Evolutionary conservation across 2,113 vertebrate species (phyloP).

Genomic region (Mirounga angustirostris): DNA sequence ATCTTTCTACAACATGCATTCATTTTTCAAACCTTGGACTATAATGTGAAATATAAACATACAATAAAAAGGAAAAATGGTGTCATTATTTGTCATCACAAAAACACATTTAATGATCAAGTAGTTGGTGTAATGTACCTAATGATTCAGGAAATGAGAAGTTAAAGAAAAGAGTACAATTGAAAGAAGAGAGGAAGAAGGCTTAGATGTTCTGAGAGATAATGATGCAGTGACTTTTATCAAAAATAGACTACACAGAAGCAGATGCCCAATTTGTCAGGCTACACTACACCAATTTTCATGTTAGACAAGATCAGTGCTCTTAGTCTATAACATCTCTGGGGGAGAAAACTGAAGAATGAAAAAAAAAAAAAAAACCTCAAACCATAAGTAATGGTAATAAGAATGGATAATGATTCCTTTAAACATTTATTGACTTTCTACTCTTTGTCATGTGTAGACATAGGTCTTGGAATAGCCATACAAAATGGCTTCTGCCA

Average conservation of each 20-base stretch:
- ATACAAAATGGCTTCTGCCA: neutral
- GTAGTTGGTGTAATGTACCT: neutral
- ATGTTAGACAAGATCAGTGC: neutral
- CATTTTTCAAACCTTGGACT: conserved; percentile 22
- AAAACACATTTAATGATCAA: conserved; percentile 44
- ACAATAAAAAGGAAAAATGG: conserved; percentile 1
- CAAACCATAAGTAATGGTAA: neutral
- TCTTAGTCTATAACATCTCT: neutral
- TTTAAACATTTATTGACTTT: neutral
- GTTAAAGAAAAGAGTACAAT: conserved; percentile 9
- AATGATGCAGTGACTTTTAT: neutral
- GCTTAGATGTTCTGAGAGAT: conserved; percentile 6
- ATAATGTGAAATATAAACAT: conserved; percentile 39
- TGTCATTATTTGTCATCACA: conserved; percentile 15
- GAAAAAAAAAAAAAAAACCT: neutral
- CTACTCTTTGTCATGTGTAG: neutral
- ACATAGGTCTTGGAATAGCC: neutral
- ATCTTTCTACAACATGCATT: conserved; percentile 6
- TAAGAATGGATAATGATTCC: neutral
- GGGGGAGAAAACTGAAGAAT: neutral
- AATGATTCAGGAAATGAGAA: conserved; percentile 43
- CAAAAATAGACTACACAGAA: conserved; percentile 25
- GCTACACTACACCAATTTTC: no score
- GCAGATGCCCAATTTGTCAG: neutral
- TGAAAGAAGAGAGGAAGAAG: neutral